Percentiles rank a stretch among this genome's conserved stretches.
These are phyloP conservation scores for Eublepharis macularius DNA, from an alignment of 2,113 vertebrate genomes.

Conservation along the genomic window DNA sequence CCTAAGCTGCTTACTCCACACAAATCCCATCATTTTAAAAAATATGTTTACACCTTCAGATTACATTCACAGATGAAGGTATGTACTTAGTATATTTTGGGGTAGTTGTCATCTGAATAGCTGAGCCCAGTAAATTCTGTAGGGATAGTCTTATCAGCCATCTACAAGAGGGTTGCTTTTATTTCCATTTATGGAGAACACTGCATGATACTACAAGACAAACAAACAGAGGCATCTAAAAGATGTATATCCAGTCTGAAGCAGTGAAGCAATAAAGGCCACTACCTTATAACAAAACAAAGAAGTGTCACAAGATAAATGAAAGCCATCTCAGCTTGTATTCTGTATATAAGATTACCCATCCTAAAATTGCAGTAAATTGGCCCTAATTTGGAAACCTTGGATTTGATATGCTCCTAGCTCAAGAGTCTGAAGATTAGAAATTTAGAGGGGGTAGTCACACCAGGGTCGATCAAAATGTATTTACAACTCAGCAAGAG, in stretches of 20 bases:
- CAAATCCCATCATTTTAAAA: no score
- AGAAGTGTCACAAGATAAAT: slow-evolving; percentile 45
- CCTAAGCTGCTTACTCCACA: no score
- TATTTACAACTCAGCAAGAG: slow-evolving; percentile 41
- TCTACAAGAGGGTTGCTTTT: neutral
- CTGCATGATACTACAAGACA: slow-evolving; percentile 21
- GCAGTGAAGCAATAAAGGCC: slow-evolving; percentile 37
- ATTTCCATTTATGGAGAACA: slow-evolving; percentile 13
- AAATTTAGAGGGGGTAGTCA: slow-evolving; percentile 32
- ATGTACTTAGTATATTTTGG: slow-evolving; percentile 17
- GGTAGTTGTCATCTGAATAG: slow-evolving; percentile 1
- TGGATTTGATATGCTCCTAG: slow-evolving; percentile 45
- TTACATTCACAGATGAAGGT: neutral
- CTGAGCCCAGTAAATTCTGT: slow-evolving; percentile 2
- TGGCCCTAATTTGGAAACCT: slow-evolving; percentile 59
- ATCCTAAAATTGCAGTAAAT: slow-evolving; percentile 56
- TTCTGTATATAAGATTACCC: slow-evolving; percentile 46
- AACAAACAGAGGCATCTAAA: neutral
- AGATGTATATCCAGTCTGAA: slow-evolving; percentile 26
- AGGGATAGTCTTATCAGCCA: slow-evolving; percentile 9
- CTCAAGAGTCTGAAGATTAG: slow-evolving; percentile 30
- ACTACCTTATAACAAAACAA: neutral
- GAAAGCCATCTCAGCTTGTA: slow-evolving; percentile 38
- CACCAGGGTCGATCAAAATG: slow-evolving; percentile 46
- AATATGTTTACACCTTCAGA: neutral